These are phyloP conservation scores for Machaerirhynchus nigripectus DNA, from an alignment of 2,113 vertebrate genomes.

Conservation along the genomic window DNA sequence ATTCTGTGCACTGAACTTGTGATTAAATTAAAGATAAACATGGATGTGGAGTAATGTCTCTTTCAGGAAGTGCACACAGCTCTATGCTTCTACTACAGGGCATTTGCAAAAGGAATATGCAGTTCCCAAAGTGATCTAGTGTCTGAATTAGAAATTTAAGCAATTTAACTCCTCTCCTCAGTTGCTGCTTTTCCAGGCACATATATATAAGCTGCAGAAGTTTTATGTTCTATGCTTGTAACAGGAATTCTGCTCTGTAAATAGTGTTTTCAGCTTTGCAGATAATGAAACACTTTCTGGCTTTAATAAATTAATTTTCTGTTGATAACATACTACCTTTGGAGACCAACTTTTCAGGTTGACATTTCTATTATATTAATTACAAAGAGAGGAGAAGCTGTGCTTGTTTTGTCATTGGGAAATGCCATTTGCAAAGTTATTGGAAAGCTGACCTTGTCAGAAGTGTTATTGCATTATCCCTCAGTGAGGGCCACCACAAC, in stretches of 20 bases:
- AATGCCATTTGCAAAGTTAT: slow-evolving; percentile 56
- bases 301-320: slow-evolving; percentile 20
- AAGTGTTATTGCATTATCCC: slow-evolving; percentile 43
- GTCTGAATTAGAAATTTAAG: neutral
- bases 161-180: neutral
- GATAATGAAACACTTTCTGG: neutral
- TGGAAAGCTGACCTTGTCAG: slow-evolving; percentile 57
- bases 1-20: neutral
- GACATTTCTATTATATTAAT: slow-evolving; percentile 50
- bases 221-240: neutral
- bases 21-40: neutral
- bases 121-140: neutral
- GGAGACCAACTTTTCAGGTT: neutral
- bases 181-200: neutral
- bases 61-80: neutral
- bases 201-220: neutral
- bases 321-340: neutral
- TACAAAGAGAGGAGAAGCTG: slow-evolving; percentile 1
- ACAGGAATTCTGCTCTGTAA: neutral
- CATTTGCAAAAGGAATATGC: neutral
- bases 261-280: neutral
- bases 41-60: neutral
- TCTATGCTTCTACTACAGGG: no score
- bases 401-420: slow-evolving; percentile 40
- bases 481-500: neutral